Evolutionary conservation across 1,140 invertebrate genomes (phyloP), one percentile per base, ranked within the genome.

Genomic region (Leptopilina clavipes): DNA sequence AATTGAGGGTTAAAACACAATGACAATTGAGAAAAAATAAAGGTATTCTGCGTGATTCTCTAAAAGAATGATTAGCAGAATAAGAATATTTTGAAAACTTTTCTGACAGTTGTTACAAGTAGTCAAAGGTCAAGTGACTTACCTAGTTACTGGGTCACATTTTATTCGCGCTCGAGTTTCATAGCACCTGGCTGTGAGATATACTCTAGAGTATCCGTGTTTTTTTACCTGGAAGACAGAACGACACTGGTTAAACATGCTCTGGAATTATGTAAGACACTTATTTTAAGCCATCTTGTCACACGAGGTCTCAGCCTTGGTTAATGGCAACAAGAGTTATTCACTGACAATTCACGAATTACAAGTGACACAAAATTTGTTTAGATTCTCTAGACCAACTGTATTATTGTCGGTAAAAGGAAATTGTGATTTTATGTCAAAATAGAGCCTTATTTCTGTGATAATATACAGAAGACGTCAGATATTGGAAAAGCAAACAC

Each of bases 221-320:
- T 87, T 90, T 84, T 89, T 86, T n/a, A 90, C 81, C 89, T 90
- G 79, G 71, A 88, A 87, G 31, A 52, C 45, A 76, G 22, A 82
- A 83, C 71, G 73, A 31, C 65, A 44, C 52, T 70, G 56, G 9
- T 77, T 44, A 83, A 72, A 70, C 17, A 19, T 75, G 43, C 54
- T 48, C 74, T 80, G 78, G 75, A 85, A 83, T 87, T 87, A 88
- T 83, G 76, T 88, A 88, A 88, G 82, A 73, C 48, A 48, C 74
- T 71, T 81, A 83, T 77, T 82, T 74, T 80, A 81, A 87, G 88
- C 84, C 86, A 89, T 89, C 83, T 89, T 87, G 86, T 86, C 83
- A 86, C 82, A 79, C 76, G 76, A 77, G 77, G 43, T n/a, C 54
- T n/a, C 78, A 82, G 82, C 80, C 80, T 83, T 82, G 76, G 72